Base-by-base conservation (phyloP, 1,140 invertebrate species). In the Hylaeus volcanicus region DNA sequence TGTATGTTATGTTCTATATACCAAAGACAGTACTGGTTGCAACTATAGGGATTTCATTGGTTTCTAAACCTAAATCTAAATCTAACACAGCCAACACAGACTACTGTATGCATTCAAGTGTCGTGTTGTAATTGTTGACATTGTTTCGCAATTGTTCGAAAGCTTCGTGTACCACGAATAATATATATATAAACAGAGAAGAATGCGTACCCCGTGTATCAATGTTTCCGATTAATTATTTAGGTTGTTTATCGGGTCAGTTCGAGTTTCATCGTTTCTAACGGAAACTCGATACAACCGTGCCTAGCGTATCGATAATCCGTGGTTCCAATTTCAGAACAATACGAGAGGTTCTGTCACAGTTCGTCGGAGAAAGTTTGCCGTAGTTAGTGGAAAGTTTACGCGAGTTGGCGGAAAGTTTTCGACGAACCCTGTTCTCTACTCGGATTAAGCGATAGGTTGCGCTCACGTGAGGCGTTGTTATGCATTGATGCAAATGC, bases 81-180 rank as follows among this genome's bases (percentile, higher is more conserved):
- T 66, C 64, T 68, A 81, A 72, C 41, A 82, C 75, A 82, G 43
- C 79, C 76, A 82, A 82, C 69, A 79, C 45, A 51, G 4, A 68
- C 26, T 53, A 53, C 75, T 74, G 3, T 37, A n/a, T 79, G 51
- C 76, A 82, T 82, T 68, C 81, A 82, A 72, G 76, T 79, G 76
- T 79, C 8, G 55, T 79, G 81, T 79, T 79, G 68, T 82, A 79
- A 56, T 26, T 77, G 56, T 64, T 61, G 43, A 37, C 58, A 8
- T 37, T 70, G 60, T 79, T 48, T 74, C 15, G 68, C 12, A 45
- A 37, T 6, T 79, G 75, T 77, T 37, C 26, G 8, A 58, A 74
- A 51, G 51, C 26, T 12, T 75, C n/a, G 60, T 65, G 60, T 74
- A 14, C 3, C n/a, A 9, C 14, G 55, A 14, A 4, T 45, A 26